Evolutionary conservation across 2,113 vertebrate species (phyloP).

Genomic region (Loxodonta africana): DNA sequence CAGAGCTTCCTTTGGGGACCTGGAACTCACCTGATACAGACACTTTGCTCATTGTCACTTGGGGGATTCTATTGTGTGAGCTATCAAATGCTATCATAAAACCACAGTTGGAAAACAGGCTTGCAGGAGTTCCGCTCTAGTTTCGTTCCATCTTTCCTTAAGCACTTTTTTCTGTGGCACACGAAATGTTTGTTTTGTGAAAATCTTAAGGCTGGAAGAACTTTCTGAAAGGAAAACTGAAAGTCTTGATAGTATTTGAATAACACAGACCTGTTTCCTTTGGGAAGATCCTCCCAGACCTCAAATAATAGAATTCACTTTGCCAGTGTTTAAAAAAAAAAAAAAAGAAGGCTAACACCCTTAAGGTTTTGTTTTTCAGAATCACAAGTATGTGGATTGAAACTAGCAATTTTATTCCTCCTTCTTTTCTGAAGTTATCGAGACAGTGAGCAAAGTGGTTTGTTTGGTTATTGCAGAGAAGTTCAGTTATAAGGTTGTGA

Average conservation of each 20-base stretch:
- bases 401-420: conserved; percentile 32
- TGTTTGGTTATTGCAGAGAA: neutral
- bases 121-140: neutral
- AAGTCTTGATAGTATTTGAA: conserved; percentile 30
- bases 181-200: conserved; percentile 53
- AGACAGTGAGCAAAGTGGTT: neutral
- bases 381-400: conserved; percentile 14
- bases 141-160: conserved; percentile 36
- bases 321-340: neutral
- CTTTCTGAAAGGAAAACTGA: conserved; percentile 1
- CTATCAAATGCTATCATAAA: conserved; percentile 33
- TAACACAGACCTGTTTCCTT: conserved; percentile 12
- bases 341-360: neutral
- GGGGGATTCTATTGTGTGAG: neutral
- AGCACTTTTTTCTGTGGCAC: neutral
- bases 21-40: neutral
- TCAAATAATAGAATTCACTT: conserved; percentile 38
- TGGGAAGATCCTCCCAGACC: neutral
- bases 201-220: neutral
- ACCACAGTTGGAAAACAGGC: neutral
- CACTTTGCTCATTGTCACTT: neutral
- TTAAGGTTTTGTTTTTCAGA: conserved; percentile 65
- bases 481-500: neutral
- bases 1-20: neutral
- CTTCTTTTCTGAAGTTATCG: neutral